A percentile compares a stretch with the other conserved stretches of the same genome.
phyloP scores from a whole-genome alignment of 2,888 invertebrate species.

The Tenodera sinensis region DNA sequence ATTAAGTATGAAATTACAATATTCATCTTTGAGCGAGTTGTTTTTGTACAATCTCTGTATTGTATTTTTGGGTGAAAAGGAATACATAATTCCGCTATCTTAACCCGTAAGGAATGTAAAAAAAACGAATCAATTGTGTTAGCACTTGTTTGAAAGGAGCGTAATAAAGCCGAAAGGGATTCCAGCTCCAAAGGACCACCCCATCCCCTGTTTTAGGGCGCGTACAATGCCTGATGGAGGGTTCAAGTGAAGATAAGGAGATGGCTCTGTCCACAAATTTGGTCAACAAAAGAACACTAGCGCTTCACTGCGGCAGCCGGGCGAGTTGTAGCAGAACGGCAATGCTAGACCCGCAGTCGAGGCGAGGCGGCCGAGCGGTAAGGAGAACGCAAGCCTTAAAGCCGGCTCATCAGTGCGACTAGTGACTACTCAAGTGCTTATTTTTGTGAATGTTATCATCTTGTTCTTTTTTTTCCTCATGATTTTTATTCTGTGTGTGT shows the following conservation, averaged over 20 bases:
- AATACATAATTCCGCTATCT: no score
- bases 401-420: conserved; percentile 5
- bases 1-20: no score
- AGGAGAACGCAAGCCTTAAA: neutral
- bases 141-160: no score
- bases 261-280: neutral
- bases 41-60: no score
- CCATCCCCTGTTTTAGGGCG: no score
- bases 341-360: conserved; percentile 33
- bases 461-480: neutral
- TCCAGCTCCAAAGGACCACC: no score
- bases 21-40: no score
- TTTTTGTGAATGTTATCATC: neutral
- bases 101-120: no score
- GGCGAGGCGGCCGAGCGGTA: conserved; percentile 28
- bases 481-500: neutral
- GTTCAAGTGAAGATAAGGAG: neutral
- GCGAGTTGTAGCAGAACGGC: neutral
- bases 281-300: neutral
- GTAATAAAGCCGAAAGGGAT: no score
- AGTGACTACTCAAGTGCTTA: conserved; percentile 15
- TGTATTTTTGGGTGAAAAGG: no score
- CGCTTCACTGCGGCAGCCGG: neutral
- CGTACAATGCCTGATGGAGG: neutral
- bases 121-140: no score